A percentile compares a stretch with the other conserved stretches of the same genome.
Evolutionary conservation across 2,113 vertebrate species (phyloP).

Genomic region (human): GRCh38 chr19:28142501-28143000

Average conservation of each 20-base stretch:
- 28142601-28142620: too few species aligned
- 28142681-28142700: neutral
- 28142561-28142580: fast-evolving
- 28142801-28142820: neutral
- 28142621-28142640: too few species aligned
- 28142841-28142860: neutral
- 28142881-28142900: neutral
- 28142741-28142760: neutral
- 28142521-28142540: neutral
- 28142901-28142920: neutral
- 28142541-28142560: too few species aligned
- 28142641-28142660: too few species aligned
- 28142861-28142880: neutral
- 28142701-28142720: too few species aligned
- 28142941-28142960: neutral
- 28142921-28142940: neutral
- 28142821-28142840: neutral
- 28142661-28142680: too few species aligned
- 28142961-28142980: neutral
- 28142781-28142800: neutral
- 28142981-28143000: neutral
- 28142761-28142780: too few species aligned
- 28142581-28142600: too few species aligned
- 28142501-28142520: too few species aligned
- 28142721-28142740: too few species aligned